Conservation (phyloP, 2,797 vertebrate genomes). For the Notoglanidium macrostoma region DNA sequence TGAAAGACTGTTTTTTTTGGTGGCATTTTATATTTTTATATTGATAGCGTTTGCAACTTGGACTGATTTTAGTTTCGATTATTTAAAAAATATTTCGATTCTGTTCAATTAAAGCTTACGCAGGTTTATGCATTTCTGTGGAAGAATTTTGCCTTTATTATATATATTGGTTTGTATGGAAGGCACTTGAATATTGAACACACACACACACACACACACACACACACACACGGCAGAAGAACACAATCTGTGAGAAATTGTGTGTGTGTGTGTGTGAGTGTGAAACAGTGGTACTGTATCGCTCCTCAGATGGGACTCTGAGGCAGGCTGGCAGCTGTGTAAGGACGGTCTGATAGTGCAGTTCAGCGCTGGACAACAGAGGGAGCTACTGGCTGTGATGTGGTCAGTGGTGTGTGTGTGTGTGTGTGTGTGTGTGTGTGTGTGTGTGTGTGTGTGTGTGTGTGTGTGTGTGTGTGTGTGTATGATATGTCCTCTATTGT, state of each 20-base stretch:
- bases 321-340: conserved; percentile 40
- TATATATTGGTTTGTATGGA: background rate
- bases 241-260: background rate
- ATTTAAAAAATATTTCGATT: background rate
- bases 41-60: background rate
- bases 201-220: background rate
- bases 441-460: conserved; percentile 17
- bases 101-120: background rate
- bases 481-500: conserved; percentile 55
- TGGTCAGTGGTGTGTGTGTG: conserved; percentile 66
- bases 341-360: conserved; percentile 65
- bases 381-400: conserved; percentile 90
- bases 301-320: conserved; percentile 43
- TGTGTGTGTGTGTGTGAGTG: conserved; percentile 61
- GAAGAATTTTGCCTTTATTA: background rate
- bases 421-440: conserved; percentile 15
- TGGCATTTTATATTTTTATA: background rate
- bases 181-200: background rate
- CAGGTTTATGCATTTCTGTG: background rate
- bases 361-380: conserved; percentile 87
- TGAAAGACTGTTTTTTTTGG: background rate
- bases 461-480: conserved; percentile 40
- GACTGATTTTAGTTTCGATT: background rate
- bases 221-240: background rate
- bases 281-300: conserved; percentile 51